A percentile compares a stretch with the other conserved stretches of the same genome.
These are phyloP conservation scores for Eulemur albifrons DNA, from an alignment of 2,797 vertebrate species.

Conservation along the genomic window DNA sequence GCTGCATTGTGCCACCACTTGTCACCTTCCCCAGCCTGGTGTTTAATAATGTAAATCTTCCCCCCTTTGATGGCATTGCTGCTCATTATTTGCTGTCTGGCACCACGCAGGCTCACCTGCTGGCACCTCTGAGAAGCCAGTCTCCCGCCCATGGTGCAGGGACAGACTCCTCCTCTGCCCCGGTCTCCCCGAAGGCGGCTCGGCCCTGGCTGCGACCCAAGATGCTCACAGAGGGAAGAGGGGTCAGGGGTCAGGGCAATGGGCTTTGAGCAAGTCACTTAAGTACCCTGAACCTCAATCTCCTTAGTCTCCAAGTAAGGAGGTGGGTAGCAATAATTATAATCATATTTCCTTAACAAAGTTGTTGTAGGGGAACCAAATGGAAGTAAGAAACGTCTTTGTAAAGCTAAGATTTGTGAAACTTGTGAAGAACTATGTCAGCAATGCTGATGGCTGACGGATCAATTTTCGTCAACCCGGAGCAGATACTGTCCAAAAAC, in stretches of 20 bases:
- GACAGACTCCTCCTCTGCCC: accelerated
- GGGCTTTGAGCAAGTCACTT: not conserved
- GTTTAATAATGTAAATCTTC: slow-evolving; percentile 78
- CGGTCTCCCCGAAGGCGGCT: too few relatives aligned
- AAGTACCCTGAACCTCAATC: not conserved
- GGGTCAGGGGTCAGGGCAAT: not conserved
- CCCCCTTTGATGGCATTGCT: slow-evolving; percentile 62
- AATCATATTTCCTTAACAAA: not conserved
- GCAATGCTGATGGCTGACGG: accelerated
- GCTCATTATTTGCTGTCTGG: slow-evolving; percentile 71
- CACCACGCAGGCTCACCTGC: not conserved
- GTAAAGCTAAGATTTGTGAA: not conserved
- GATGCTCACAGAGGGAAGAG: not conserved
- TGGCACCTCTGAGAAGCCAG: not conserved
- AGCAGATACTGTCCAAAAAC: not conserved
- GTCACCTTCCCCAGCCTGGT: slow-evolving; percentile 60
- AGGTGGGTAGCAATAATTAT: accelerated
- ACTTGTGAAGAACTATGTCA: not conserved
- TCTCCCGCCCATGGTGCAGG: not conserved
- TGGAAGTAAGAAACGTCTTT: not conserved
- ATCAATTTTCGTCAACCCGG: not conserved
- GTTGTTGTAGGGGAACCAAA: not conserved
- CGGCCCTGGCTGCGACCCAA: accelerated
- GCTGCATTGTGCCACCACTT: slow-evolving; percentile 69
- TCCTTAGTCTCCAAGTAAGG: not conserved